A percentile compares a stretch with the other conserved stretches of the same genome.
Conservation (phyloP, 2,797 vertebrate genomes). For the Clamator glandarius region DNA sequence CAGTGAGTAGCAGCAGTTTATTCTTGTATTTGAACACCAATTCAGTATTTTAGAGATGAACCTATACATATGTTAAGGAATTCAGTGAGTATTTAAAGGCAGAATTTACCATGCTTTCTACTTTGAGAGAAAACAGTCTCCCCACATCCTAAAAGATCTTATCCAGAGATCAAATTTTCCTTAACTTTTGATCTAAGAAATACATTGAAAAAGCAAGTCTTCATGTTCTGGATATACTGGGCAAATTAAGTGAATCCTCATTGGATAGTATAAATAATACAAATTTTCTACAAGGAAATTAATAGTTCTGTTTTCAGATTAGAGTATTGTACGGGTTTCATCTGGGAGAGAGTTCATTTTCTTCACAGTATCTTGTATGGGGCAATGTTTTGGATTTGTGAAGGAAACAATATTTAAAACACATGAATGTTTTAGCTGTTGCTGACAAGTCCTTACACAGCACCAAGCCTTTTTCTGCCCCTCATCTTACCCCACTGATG, state of each 20-base stretch:
- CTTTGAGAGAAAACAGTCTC: neutral
- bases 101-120: neutral
- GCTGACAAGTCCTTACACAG: neutral
- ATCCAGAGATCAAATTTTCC: neutral
- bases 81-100: neutral
- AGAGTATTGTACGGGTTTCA: neutral
- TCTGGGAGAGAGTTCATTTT: neutral
- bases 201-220: rapidly evolving
- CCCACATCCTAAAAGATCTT: neutral
- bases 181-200: neutral
- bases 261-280: neutral
- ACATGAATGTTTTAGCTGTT: rapidly evolving
- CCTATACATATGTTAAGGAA: neutral
- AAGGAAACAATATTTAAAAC: neutral
- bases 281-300: neutral
- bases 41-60: neutral
- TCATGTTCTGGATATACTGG: neutral
- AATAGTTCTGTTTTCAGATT: neutral
- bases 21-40: neutral
- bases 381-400: neutral
- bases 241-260: neutral
- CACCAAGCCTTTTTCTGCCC: neutral
- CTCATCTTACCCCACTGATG: rapidly evolving
- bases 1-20: rapidly evolving
- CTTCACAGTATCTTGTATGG: neutral